Base-by-base conservation (phyloP, 1,140 invertebrate genomes). In the Batillaria attramentaria region DNA sequence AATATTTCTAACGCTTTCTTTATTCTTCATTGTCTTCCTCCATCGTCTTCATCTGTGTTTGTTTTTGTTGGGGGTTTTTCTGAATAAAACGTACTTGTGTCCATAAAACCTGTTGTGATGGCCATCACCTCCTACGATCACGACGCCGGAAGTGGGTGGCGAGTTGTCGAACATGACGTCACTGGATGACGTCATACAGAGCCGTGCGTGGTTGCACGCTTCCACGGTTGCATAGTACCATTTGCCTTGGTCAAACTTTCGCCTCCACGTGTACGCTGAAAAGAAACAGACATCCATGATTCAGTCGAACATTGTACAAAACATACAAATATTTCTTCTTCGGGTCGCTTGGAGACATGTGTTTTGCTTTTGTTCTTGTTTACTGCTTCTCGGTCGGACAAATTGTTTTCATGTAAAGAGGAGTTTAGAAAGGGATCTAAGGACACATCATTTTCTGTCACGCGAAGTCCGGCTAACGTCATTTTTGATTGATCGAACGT, bases 201-300 rank as follows among this genome's bases (percentile, higher is more conserved):
- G 77, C 33, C 46, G 33, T 20, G 81, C 81, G 46, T 76, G 60
- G 54, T 84, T 84, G 72, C 84, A 84, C 0, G 84, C 84, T 70
- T 79, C 43, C n/a, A 84, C 83, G 31, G 54, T 82, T 13, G 54
- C 65, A 65, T 72, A 83, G 54, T 81, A 80, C 5, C 66, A 66
- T 31, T 72, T 31, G 1, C 83, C 80, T 18, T 72, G 70, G 13
- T 41, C 20, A 31, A 80, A 78, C 35, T 72, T 43, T 24, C 66
- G 66, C 35, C 66, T 43, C 74, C 74, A 82, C 31, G 33, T 43
- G 39, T 42, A 70, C 16, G 68, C 68, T 70, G 68, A 33, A 5
- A 35, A 68, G 10, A 24, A 50, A 50, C 10, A 8, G 24, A 24
- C 10, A 50, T 13, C 10, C 46, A 50, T 13, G 46, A 50, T 13